Percentiles rank a stretch among this genome's conserved stretches.
These are phyloP conservation scores for Scaptomyza graminum DNA, from an alignment of 1,140 invertebrate genomes.

Conservation along the genomic window DNA sequence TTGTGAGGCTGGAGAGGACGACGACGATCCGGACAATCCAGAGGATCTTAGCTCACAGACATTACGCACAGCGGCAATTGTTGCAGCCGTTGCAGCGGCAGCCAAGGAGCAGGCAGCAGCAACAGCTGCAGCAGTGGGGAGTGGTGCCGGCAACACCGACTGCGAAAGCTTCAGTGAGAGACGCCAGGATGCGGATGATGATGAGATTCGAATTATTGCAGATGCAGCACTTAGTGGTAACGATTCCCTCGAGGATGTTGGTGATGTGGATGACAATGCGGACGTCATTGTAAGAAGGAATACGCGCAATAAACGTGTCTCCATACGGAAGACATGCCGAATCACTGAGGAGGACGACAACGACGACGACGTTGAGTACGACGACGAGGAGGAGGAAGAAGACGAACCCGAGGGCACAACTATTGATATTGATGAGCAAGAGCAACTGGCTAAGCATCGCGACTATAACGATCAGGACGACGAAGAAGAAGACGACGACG, in stretches of 20 bases:
- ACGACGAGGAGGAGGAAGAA: constrained; percentile 43
- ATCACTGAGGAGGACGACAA: constrained; percentile 73
- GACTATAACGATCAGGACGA: constrained; percentile 53
- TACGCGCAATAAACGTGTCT: constrained; percentile 62
- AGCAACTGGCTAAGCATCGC: constrained; percentile 47
- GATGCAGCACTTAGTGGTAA: constrained; percentile 43
- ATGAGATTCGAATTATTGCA: constrained; percentile 41
- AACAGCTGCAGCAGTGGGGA: constrained; percentile 16
- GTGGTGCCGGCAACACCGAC: constrained; percentile 50
- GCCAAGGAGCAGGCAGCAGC: constrained; percentile 53
- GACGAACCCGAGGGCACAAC: constrained; percentile 60
- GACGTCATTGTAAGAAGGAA: constrained; percentile 72
- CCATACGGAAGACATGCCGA: constrained; percentile 73
- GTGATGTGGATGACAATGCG: constrained; percentile 70
- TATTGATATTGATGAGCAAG: constrained; percentile 61
- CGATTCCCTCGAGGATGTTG: constrained; percentile 72
- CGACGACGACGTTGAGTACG: constrained; percentile 22
- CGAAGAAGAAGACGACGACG: constrained; percentile 33
- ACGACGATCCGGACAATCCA: constrained; percentile 48
- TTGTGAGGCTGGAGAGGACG: constrained; percentile 37
- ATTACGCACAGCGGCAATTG: constrained; percentile 65
- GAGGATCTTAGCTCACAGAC: constrained; percentile 71
- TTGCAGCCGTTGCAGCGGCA: constrained; percentile 68
- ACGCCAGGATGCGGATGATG: constrained; percentile 63
- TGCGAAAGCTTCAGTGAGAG: constrained; percentile 69